Base-by-base conservation (phyloP, 2,888 invertebrate genomes). In the Theretra japonica region DNA sequence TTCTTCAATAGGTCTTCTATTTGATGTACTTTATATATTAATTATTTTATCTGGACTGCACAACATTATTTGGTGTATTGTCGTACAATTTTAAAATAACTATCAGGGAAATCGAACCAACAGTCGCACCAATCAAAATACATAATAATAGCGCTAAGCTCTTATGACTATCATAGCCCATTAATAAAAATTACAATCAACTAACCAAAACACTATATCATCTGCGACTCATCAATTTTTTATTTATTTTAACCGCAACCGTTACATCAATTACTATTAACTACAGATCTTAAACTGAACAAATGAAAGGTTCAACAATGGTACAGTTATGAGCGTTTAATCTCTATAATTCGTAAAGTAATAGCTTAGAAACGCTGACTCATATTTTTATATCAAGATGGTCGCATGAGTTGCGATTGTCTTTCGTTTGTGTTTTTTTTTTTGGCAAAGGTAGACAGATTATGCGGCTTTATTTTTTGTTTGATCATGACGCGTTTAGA, bases 261-360 rank as follows among this genome's bases (percentile, higher is more conserved):
- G 70, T 60, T 70, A 65, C 65, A 60, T 70, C 59, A 60, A 59
- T 70, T 60, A 60, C 59, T 70, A 41, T 60, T 65, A 65, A 65
- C 65, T 65, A 48, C 65, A 65, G 65, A 65, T 65, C 65, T 65
- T 65, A 65, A 65, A 65, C 65, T 65, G 48, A 65, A 65, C 65
- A 65, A 65, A 65, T 65, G 65, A 48, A 65, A 48, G 48, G 41
- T 65, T 65, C 65, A 65, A 65, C 65, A 65, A 65, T 65, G 65
- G 53, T 53, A 53, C 65, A 65, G 65, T 48, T 65, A 65, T 65
- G 65, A 65, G 41, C 65, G 65, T 48, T 65, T 65, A 65, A 65
- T 65, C 65, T 65, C 65, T 65, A 65, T 65, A 65, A 65, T 65
- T 65, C 65, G 41, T 65, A 65, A 65, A 23, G 41, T 65, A 65